Percentiles rank a stretch among this genome's conserved stretches.
phyloP scores from a whole-genome alignment of 2,113 vertebrate species.

The Mus musculus region GRCm39 chr7:143077501-143078000 shows the following conservation, averaged over 20 bases:
- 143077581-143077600: rapidly evolving
- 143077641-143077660: background rate
- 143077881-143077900: slow-evolving; percentile 89
- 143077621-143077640: rapidly evolving
- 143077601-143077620: background rate
- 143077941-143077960: slow-evolving; percentile 97
- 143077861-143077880: background rate
- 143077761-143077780: rapidly evolving
- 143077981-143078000: slow-evolving; percentile 95
- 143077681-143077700: no score
- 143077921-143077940: slow-evolving; percentile 98
- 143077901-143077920: slow-evolving; percentile 97
- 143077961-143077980: slow-evolving; percentile 98
- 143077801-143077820: background rate
- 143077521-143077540: rapidly evolving
- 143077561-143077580: background rate
- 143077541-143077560: background rate
- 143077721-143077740: background rate
- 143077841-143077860: background rate
- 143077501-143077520: no score
- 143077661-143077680: rapidly evolving
- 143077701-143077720: rapidly evolving
- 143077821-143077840: background rate
- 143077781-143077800: rapidly evolving
- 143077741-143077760: background rate